Base-by-base conservation (phyloP, 2,888 invertebrate genomes). In the Agriotes lineatus region DNA sequence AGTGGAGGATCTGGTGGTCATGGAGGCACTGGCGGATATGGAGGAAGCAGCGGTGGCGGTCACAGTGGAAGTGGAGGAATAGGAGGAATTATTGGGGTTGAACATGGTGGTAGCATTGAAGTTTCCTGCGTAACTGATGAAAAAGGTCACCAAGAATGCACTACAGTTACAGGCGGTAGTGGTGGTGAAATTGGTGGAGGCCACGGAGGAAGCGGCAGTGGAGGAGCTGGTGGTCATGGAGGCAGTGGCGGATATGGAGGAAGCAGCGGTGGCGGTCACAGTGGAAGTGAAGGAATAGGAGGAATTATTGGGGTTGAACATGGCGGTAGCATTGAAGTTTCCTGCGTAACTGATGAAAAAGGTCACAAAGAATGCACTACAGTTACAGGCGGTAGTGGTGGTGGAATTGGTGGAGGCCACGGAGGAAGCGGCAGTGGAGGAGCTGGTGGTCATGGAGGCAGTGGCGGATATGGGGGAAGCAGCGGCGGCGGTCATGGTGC, bases 401-500 rank as follows among this genome's bases (percentile, higher is more conserved):
- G 18, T 20, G n/a, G n/a, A 37, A 37, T 37, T 42, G 42, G 42
- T 14, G 44, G 67, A 1, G 62, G 62, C 14, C 18, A 16, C 10
- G 62, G 52, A 2, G 54, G 42, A 1, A 18, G 57, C 9, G 33
- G 35, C 14, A 25, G 58, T 19, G 25, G 63, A 1, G n/a, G 35
- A 0, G 45, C 39, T 1, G 35, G 57, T 4, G 52, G 50, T 12
- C 9, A 3, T 1, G 48, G 57, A 2, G 10, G 45, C 2, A 50
- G 62, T 19, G 48, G 57, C 20, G 45, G 67, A 22, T 20, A 2
- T 45, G 56, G 54, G 1, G 42, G 37, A 6, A 50, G 67, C 2
- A 6, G 18, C 12, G 56, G 62, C 9, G 54, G 62, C 37, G 54
- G 45, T 22, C n/a, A 35, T 35, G 64, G 57, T 1, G 45, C 45